Base-by-base conservation (phyloP, 2,113 vertebrate genomes). In the Podilymbus podiceps region DNA sequence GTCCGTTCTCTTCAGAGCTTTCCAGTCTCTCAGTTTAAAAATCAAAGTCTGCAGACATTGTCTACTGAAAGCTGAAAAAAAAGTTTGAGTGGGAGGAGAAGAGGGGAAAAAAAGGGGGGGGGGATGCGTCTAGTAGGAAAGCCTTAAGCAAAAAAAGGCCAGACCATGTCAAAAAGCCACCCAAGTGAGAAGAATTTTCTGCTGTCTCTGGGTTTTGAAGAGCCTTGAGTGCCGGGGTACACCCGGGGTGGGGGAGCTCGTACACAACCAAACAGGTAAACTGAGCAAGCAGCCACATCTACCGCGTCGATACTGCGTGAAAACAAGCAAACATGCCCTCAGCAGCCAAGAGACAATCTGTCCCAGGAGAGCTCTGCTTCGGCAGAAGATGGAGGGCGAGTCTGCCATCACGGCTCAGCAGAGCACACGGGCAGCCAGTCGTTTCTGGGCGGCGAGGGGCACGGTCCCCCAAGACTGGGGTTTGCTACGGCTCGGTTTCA, bases 1-100 rank as follows among this genome's bases (percentile, higher is more conserved):
- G 95, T 85, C 87, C 95, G 80, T 71, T 93, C 89, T 95, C 63
- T 89, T 97, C 89, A 89, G 89, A 95, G 95, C 80, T 92, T 95
- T 94, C 95, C 89, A 68, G 86, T 67, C 90, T 88, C 86, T 90
- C 85, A 31, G 73, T 76, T 82, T 69, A 62, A 83, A 96, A 92
- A 96, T 86, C 88, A 74, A 93, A 94, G 90, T 38, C 83, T 95
- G 86, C 69, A 86, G 92, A 88, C 42, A 6, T 35, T 76, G 88
- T 89, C 92, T 95, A 75, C 92, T 49, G 78, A 79, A 94, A 97
- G 84, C 95, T 67, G 86, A 31, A 49, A 68, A 78, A 93, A 93
- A 91, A 94, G 53, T 82, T 76, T 56, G 77, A 53, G 56, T 47
- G 50, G 86, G 73, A 58, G 64, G 68, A 72, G 23, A 60, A 53